These are phyloP conservation scores for Tapirus terrestris DNA, from an alignment of 2,113 vertebrate genomes.

Conservation along the genomic window DNA sequence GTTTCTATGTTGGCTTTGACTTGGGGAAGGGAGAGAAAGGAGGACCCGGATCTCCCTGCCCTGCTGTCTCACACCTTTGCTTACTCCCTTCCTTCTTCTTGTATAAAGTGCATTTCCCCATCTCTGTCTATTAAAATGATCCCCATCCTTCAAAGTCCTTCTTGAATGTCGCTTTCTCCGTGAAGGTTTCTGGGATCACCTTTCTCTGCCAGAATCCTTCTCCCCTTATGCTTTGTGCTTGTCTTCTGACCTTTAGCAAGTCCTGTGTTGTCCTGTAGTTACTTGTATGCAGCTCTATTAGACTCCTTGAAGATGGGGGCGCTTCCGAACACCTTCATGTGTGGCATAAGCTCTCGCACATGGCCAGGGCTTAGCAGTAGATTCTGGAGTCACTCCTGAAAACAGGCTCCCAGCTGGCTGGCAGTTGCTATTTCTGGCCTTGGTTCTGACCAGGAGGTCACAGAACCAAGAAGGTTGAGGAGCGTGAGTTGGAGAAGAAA, in stretches of 20 bases:
- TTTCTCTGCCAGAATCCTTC: too few species aligned
- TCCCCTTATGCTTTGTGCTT: fast-evolving
- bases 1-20: not conserved
- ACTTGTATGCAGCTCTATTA: fast-evolving
- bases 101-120: fast-evolving
- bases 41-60: fast-evolving
- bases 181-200: not conserved
- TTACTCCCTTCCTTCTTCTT: not conserved
- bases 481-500: not conserved
- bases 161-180: not conserved
- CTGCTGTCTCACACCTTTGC: fast-evolving
- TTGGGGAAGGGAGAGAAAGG: too few species aligned
- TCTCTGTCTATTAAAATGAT: not conserved
- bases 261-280: fast-evolving
- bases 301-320: not conserved
- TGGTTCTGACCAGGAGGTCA: not conserved
- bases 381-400: not conserved
- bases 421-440: not conserved
- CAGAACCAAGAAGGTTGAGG: not conserved
- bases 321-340: fast-evolving
- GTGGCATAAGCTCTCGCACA: fast-evolving
- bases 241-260: fast-evolving
- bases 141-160: not conserved
- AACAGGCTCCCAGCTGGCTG: not conserved
- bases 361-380: not conserved